A percentile compares a stretch with the other conserved stretches of the same genome.
Conservation (phyloP, 2,113 vertebrate species). For the Tachuris rubrigastra region DNA sequence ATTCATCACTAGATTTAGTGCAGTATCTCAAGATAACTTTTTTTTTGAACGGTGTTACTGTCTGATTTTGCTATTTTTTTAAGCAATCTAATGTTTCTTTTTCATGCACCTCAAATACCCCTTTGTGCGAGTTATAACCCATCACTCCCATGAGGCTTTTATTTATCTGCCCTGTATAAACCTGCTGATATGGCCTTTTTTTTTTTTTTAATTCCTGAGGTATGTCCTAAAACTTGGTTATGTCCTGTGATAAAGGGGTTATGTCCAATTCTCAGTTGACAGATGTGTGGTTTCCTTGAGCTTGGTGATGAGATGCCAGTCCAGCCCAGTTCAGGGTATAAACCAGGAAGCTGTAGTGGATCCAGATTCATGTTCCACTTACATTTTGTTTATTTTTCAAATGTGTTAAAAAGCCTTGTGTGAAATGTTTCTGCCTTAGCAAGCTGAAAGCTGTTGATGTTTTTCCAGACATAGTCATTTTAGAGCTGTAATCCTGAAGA, state of each 20-base stretch:
- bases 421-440: conserved; percentile 11
- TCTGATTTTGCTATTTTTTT: neutral
- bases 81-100: neutral
- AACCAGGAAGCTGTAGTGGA: neutral
- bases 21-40: neutral
- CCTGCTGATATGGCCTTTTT: neutral
- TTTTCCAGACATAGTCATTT: neutral
- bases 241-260: neutral
- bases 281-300: neutral
- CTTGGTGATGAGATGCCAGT: neutral
- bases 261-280: neutral
- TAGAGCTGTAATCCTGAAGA: conserved; percentile 1
- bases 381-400: neutral
- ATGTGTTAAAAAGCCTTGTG: neutral
- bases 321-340: neutral
- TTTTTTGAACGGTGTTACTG: neutral
- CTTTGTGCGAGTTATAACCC: neutral
- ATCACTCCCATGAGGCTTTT: neutral
- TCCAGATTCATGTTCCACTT: neutral
- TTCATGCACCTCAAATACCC: neutral
- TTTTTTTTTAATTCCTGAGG: neutral
- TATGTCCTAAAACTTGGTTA: neutral
- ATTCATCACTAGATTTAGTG: conserved; percentile 36
- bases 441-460: neutral
- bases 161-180: neutral